These are phyloP conservation scores for Drosophila prostipennis DNA, from an alignment of 2,888 invertebrate species.

Conservation along the genomic window DNA sequence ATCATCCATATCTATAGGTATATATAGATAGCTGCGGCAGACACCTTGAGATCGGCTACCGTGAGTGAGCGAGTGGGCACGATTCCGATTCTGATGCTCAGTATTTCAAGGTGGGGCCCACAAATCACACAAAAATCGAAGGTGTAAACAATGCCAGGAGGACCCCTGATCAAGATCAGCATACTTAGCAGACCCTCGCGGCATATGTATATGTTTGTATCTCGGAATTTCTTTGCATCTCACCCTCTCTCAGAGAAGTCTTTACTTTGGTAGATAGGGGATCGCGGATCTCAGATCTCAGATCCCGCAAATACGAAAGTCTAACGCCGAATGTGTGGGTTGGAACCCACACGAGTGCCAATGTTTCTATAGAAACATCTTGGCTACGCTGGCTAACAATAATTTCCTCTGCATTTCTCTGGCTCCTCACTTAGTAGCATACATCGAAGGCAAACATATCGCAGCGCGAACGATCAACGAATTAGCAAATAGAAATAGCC, in stretches of 20 bases:
- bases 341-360: slow-evolving; percentile 37
- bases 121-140: slow-evolving; percentile 71
- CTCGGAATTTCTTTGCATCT: too few species aligned
- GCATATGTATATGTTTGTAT: background rate
- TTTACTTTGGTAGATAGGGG: background rate
- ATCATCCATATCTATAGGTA: background rate
- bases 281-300: too few species aligned
- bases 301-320: slow-evolving; percentile 17
- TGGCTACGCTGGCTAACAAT: slow-evolving; percentile 46
- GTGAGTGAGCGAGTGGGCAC: slow-evolving; percentile 25
- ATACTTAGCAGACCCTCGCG: slow-evolving; percentile 14
- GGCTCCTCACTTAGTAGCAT: slow-evolving; percentile 75
- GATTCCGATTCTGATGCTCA: background rate
- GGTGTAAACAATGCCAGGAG: slow-evolving; percentile 71
- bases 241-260: slow-evolving; percentile 1
- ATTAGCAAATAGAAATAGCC: slow-evolving; percentile 65
- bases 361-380: slow-evolving; percentile 40
- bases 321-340: slow-evolving; percentile 5
- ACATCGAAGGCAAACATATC: slow-evolving; percentile 77
- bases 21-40: slow-evolving; percentile 18
- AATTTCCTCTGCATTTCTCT: slow-evolving; percentile 56
- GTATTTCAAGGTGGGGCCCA: slow-evolving; percentile 67
- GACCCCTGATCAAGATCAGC: slow-evolving; percentile 26
- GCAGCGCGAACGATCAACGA: slow-evolving; percentile 76
- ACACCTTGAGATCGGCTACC: slow-evolving; percentile 37